phyloP scores from a whole-genome alignment of 1,140 invertebrate genomes.

The Holcopasites calliopsidis region DNA sequence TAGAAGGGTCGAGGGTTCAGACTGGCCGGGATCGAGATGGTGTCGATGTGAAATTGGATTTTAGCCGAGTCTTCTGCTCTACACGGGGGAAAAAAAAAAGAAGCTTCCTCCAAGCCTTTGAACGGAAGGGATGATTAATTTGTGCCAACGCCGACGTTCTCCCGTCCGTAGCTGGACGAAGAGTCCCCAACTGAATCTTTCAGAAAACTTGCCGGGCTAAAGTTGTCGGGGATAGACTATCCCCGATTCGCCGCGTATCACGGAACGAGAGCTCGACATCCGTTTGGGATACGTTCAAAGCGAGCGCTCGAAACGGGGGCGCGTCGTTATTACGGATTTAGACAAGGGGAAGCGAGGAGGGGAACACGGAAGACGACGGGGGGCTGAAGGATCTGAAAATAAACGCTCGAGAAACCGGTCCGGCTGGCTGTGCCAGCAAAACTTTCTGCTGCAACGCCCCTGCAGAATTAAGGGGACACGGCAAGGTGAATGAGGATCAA shows the following conservation, averaged over 20 bases:
- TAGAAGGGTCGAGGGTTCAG: neutral
- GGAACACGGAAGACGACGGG: constrained; percentile 23
- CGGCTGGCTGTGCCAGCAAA: constrained; percentile 53
- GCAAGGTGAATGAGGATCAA: neutral
- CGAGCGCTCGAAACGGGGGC: constrained; percentile 40
- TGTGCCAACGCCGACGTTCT: too few species aligned
- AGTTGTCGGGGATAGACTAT: too few species aligned
- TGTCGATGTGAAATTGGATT: too few species aligned
- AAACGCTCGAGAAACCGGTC: constrained; percentile 39
- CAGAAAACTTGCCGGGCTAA: too few species aligned
- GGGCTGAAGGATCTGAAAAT: constrained; percentile 47
- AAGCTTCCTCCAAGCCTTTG: too few species aligned
- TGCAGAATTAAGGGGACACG: constrained; percentile 37
- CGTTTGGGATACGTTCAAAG: constrained; percentile 33
- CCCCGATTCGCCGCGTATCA: too few species aligned
- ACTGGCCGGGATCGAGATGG: neutral
- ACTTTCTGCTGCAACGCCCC: constrained; percentile 56
- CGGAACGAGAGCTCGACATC: neutral
- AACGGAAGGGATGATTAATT: too few species aligned
- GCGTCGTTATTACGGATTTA: constrained; percentile 63
- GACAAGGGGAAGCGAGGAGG: constrained; percentile 8
- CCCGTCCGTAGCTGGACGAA: too few species aligned
- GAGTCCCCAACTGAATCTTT: too few species aligned
- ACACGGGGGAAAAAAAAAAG: too few species aligned
- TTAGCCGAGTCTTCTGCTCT: too few species aligned